A percentile compares a stretch with the other conserved stretches of the same genome.
These are phyloP conservation scores for Notothenia rossii DNA, from an alignment of 2,113 vertebrate species.

Conservation along the genomic window DNA sequence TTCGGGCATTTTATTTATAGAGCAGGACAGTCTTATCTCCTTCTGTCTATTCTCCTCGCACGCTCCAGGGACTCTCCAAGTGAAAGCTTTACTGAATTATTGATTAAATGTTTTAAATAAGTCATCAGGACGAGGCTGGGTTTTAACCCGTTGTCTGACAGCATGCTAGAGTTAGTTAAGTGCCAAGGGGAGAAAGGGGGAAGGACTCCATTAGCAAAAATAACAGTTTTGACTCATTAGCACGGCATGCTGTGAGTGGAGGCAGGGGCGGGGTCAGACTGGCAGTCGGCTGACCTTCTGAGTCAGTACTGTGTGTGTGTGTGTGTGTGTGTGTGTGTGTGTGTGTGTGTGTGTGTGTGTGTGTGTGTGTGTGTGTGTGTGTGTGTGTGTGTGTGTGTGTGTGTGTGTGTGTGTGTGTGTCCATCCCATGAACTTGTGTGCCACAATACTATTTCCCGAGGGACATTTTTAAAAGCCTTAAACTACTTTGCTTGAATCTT, in stretches of 20 bases:
- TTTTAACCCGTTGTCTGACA: conserved; percentile 72
- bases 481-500: background rate
- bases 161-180: conserved; percentile 42
- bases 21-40: conserved; percentile 47
- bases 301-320: background rate
- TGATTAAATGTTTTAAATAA: conserved; percentile 80
- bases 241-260: conserved; percentile 56
- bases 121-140: conserved; percentile 61
- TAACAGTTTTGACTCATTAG: conserved; percentile 67
- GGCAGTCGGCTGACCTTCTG: conserved; percentile 18
- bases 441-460: background rate
- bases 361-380: background rate
- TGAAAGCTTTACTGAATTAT: conserved; percentile 80
- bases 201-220: conserved; percentile 68
- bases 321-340: background rate
- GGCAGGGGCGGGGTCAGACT: conserved; percentile 29
- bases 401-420: background rate
- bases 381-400: background rate
- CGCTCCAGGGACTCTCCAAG: conserved; percentile 65
- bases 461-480: too few species aligned
- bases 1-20: conserved; percentile 70
- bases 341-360: background rate
- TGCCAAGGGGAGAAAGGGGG: conserved; percentile 43
- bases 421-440: background rate
- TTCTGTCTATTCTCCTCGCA: conserved; percentile 43